Evolutionary conservation across 2,797 vertebrate species (phyloP).

Genomic region (Peromyscus attwateri): DNA sequence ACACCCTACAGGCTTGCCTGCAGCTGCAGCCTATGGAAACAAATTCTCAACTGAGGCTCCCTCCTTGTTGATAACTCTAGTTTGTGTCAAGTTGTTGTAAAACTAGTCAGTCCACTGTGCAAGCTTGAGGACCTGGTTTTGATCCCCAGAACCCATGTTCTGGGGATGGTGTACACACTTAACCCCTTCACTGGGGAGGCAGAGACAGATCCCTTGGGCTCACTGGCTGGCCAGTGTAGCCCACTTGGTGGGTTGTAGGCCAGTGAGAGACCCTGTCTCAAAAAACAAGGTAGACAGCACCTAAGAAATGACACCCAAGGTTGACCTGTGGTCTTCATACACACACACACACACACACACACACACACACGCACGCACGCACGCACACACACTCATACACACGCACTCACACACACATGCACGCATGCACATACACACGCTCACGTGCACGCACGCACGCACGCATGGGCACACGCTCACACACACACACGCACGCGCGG

Average conservation of each 20-base stretch:
- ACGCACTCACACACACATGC: no score
- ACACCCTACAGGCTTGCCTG: neutral
- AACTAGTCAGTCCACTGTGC: neutral
- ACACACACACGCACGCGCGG: no score
- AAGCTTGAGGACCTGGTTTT: neutral
- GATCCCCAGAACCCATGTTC: neutral
- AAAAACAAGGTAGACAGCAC: neutral
- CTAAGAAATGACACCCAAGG: neutral
- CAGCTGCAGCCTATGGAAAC: neutral
- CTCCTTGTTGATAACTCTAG: neutral
- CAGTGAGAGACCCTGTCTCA: neutral
- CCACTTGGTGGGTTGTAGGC: neutral
- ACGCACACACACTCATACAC: no score
- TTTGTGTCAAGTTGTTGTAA: neutral
- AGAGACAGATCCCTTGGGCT: neutral
- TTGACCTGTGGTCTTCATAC: neutral
- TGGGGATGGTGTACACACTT: neutral
- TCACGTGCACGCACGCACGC: no score
- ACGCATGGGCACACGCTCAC: no score
- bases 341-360: no score
- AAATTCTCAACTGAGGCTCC: neutral
- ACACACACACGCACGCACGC: neutral
- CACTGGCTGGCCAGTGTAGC: neutral
- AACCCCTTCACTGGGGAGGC: neutral
- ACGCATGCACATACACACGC: no score